Evolutionary conservation across 2,113 vertebrate species (phyloP).

Genomic region (Arenaria interpres): DNA sequence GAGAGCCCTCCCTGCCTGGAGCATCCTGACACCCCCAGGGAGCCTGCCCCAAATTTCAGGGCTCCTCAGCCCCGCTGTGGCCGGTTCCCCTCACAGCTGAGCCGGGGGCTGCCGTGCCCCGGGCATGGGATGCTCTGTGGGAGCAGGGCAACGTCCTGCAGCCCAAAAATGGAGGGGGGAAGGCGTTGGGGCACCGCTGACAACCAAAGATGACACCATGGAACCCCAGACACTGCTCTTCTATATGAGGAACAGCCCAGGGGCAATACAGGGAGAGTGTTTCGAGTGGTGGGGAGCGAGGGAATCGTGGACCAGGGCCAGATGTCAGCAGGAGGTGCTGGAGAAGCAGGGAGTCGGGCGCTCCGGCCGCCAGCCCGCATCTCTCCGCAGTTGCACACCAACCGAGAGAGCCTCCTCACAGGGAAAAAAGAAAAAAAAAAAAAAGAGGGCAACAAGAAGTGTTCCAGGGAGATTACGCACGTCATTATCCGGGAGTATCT

Average conservation of each 20-base stretch:
- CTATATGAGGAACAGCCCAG: background rate
- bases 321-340: background rate
- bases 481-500: background rate
- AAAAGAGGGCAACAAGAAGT: background rate
- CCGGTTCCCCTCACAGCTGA: fast-evolving
- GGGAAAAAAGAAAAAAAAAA: background rate
- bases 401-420: background rate
- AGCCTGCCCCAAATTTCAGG: background rate
- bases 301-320: background rate
- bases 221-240: background rate
- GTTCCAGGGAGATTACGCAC: background rate
- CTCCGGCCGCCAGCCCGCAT: fast-evolving
- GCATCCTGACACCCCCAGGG: background rate
- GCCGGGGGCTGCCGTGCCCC: fast-evolving
- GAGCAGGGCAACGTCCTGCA: background rate
- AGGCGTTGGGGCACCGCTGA: fast-evolving
- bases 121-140: fast-evolving
- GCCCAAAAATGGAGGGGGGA: background rate
- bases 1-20: background rate
- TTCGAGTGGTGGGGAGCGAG: fast-evolving
- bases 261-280: background rate
- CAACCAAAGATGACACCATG: background rate
- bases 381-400: fast-evolving
- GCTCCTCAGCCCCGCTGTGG: background rate
- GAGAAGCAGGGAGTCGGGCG: background rate